Conservation (phyloP, 2,113 vertebrate species). For the Uria lomvia region DNA sequence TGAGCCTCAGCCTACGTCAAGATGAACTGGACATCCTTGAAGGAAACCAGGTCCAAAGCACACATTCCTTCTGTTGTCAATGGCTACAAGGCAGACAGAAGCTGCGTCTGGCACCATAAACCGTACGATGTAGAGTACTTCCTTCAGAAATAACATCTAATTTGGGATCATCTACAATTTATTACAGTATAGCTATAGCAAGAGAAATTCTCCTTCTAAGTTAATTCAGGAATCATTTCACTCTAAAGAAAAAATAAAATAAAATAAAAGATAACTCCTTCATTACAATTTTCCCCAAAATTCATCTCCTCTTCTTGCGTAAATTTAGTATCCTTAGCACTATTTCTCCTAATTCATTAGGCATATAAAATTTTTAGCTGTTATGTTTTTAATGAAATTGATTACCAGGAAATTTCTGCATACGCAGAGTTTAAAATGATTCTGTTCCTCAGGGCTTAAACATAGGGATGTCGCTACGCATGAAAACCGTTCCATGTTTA, state of each 20-base stretch:
- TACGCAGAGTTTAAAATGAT: slow-evolving; percentile 50
- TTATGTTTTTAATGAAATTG: slow-evolving; percentile 54
- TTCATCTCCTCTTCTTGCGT: background rate
- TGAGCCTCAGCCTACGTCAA: background rate
- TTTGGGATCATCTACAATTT: background rate
- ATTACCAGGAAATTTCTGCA: slow-evolving; percentile 53
- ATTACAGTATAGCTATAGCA: background rate
- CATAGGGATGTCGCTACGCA: background rate
- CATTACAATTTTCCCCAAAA: background rate
- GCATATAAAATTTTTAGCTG: slow-evolving; percentile 3
- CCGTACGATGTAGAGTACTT: background rate
- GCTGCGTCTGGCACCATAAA: background rate
- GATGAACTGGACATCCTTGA: background rate
- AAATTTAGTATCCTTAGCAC: background rate
- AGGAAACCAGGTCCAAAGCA: background rate
- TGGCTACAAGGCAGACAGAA: background rate
- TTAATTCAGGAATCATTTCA: background rate
- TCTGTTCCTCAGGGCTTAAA: slow-evolving; percentile 47
- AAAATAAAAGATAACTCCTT: background rate
- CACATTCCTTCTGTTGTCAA: background rate
- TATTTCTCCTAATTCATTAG: slow-evolving; percentile 11
- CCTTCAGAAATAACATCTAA: background rate
- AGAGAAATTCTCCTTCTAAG: background rate
- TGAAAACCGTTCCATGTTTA: background rate
- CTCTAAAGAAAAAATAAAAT: background rate